A percentile compares a stretch with the other conserved stretches of the same genome.
Evolutionary conservation across 1,140 invertebrate species (phyloP).

Genomic region (Mylabris phalerata): DNA sequence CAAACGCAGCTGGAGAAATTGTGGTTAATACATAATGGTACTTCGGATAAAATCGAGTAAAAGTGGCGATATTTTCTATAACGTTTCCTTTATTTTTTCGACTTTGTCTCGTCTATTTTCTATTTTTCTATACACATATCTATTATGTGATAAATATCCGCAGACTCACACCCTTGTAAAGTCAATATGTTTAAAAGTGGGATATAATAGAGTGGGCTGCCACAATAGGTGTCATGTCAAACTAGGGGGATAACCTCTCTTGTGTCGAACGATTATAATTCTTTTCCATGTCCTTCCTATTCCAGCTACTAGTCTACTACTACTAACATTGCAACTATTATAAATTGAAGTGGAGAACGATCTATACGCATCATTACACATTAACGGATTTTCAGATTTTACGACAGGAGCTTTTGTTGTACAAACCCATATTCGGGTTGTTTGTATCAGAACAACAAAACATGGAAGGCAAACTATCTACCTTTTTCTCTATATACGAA

Average conservation of each 20-base stretch:
- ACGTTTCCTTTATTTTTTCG: no score
- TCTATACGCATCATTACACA: slow-evolving; percentile 34
- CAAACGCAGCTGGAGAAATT: no score
- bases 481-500: no score
- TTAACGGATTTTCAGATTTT: slow-evolving; percentile 28
- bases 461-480: no score
- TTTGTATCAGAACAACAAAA: no score
- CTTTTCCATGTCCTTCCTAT: slow-evolving; percentile 2
- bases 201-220: slow-evolving; percentile 38
- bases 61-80: no score
- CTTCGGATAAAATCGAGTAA: no score
- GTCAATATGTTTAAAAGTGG: slow-evolving; percentile 39
- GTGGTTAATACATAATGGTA: no score
- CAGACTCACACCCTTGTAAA: slow-evolving; percentile 39
- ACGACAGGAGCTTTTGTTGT: not conserved
- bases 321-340: not conserved
- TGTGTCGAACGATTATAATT: slow-evolving; percentile 1
- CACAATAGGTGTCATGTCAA: slow-evolving; percentile 38
- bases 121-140: not conserved
- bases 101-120: no score
- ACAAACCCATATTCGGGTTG: no score
- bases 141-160: slow-evolving; percentile 22
- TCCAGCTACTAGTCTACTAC: not conserved
- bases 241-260: slow-evolving; percentile 22
- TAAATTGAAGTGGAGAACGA: slow-evolving; percentile 2